Percentiles rank a stretch among this genome's conserved stretches.
phyloP scores from a whole-genome alignment of 2,888 invertebrate genomes.

The Torymus texanus region DNA sequence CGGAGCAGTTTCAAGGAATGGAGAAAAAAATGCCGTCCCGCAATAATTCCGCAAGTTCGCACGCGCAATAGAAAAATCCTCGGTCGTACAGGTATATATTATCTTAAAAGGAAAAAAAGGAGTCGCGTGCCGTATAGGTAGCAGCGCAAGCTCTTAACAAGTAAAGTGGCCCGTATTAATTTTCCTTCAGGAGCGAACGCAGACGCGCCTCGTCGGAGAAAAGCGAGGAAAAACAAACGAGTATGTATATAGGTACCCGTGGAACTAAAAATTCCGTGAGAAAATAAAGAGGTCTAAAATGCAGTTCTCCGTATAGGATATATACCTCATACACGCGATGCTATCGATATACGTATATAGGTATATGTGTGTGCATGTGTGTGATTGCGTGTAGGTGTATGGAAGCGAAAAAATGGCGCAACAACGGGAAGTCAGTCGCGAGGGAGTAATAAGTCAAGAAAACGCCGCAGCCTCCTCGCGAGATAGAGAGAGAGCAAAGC shows the following conservation, averaged over 20 bases:
- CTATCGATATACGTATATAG: too few relatives aligned
- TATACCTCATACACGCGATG: too few relatives aligned
- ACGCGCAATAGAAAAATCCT: too few relatives aligned
- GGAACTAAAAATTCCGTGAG: not conserved
- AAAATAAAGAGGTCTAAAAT: too few relatives aligned
- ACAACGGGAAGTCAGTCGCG: conserved; percentile 27
- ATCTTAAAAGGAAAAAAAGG: too few relatives aligned
- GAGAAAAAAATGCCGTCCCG: too few relatives aligned
- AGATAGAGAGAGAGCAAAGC: not conserved
- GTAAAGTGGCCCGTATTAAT: conserved; percentile 2
- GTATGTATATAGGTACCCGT: too few relatives aligned
- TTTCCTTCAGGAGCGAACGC: not conserved
- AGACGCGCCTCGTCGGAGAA: not conserved
- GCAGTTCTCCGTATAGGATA: too few relatives aligned
- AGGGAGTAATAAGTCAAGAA: conserved; percentile 16
- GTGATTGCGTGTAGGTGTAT: not conserved
- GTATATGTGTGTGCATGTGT: not conserved
- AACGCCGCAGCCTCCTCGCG: not conserved
- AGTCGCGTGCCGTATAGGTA: too few relatives aligned
- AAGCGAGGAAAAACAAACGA: not conserved
- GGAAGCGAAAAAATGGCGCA: conserved; percentile 44
- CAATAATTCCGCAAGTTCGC: too few relatives aligned
- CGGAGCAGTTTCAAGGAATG: too few relatives aligned
- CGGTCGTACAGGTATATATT: too few relatives aligned
- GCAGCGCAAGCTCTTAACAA: not conserved